A percentile compares a stretch with the other conserved stretches of the same genome.
phyloP scores from a whole-genome alignment of 2,888 invertebrate species.

The Acrocyrtus sp. region DNA sequence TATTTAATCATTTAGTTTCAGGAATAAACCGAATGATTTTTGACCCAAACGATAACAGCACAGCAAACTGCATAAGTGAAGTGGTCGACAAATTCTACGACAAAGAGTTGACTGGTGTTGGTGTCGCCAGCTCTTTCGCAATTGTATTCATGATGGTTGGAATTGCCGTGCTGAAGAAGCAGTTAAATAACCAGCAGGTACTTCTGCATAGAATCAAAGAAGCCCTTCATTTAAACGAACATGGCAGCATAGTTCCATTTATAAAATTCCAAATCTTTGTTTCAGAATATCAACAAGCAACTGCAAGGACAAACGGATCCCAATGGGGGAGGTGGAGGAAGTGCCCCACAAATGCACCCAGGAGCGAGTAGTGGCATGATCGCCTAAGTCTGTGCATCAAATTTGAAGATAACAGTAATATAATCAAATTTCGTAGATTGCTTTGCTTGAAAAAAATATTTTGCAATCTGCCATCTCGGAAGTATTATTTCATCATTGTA shows the following conservation, averaged over 20 bases:
- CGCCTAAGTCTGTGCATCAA: background rate
- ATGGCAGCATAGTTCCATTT: too few relatives aligned
- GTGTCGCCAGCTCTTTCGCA: slow-evolving; percentile 23
- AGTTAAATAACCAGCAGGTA: slow-evolving; percentile 32
- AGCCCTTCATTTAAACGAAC: too few relatives aligned
- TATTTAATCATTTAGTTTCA: too few relatives aligned
- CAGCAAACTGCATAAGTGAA: slow-evolving; percentile 22
- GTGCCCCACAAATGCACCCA: too few relatives aligned
- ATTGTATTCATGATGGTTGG: slow-evolving; percentile 35
- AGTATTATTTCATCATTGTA: too few relatives aligned
- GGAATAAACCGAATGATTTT: too few relatives aligned
- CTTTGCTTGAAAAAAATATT: background rate
- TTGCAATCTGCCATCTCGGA: background rate
- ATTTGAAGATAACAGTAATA: background rate
- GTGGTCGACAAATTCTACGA: slow-evolving; percentile 25
- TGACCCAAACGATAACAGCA: too few relatives aligned
- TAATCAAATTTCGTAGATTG: background rate
- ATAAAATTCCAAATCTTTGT: too few relatives aligned
- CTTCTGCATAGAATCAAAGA: too few relatives aligned
- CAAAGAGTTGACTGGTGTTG: slow-evolving; percentile 38
- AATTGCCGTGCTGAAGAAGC: slow-evolving; percentile 26
- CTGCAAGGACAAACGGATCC: background rate
- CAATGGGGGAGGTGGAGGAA: too few relatives aligned
- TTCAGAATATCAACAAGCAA: background rate
- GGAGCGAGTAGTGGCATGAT: too few relatives aligned